These are phyloP conservation scores for Cheilosia scutellata DNA, from an alignment of 2,888 invertebrate genomes.

Conservation along the genomic window DNA sequence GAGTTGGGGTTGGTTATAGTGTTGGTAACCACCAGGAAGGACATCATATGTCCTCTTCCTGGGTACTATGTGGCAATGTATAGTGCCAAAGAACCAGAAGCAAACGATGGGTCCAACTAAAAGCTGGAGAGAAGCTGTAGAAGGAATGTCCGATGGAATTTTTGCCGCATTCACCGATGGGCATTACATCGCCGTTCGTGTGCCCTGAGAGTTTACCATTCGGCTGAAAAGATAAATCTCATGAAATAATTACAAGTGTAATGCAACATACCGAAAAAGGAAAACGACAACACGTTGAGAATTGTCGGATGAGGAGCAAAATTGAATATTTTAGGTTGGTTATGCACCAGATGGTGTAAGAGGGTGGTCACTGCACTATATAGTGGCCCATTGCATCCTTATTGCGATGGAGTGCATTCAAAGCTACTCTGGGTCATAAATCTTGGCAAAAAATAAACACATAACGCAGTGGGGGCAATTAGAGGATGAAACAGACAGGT, in stretches of 20 bases:
- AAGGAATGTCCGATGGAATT: slow-evolving; percentile 81
- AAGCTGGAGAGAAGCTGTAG: slow-evolving; percentile 35
- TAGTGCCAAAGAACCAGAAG: slow-evolving; percentile 51
- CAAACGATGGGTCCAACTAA: slow-evolving; percentile 6
- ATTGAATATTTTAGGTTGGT: slow-evolving; percentile 73
- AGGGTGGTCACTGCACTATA: neutral
- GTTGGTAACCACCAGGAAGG: slow-evolving; percentile 31
- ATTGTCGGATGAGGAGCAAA: slow-evolving; percentile 52
- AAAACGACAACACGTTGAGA: slow-evolving; percentile 9
- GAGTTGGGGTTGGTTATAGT: slow-evolving; percentile 31
- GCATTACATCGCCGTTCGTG: slow-evolving; percentile 64
- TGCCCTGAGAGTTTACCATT: slow-evolving; percentile 61
- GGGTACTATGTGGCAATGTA: slow-evolving; percentile 23
- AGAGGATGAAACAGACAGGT: neutral
- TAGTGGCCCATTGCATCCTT: slow-evolving; percentile 10
- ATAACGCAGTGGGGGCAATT: slow-evolving; percentile 28
- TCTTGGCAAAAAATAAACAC: slow-evolving; percentile 56
- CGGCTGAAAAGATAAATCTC: slow-evolving; percentile 81
- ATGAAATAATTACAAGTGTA: slow-evolving; percentile 84
- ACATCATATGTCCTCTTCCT: slow-evolving; percentile 35
- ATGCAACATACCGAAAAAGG: slow-evolving; percentile 73
- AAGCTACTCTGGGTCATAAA: slow-evolving; percentile 49
- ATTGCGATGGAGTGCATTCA: slow-evolving; percentile 49
- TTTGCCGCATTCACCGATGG: slow-evolving; percentile 83
- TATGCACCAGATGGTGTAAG: slow-evolving; percentile 53